Percentiles rank a stretch among this genome's conserved stretches.
These are phyloP conservation scores for Cervus canadensis DNA, from an alignment of 2,113 vertebrate species.

Conservation along the genomic window DNA sequence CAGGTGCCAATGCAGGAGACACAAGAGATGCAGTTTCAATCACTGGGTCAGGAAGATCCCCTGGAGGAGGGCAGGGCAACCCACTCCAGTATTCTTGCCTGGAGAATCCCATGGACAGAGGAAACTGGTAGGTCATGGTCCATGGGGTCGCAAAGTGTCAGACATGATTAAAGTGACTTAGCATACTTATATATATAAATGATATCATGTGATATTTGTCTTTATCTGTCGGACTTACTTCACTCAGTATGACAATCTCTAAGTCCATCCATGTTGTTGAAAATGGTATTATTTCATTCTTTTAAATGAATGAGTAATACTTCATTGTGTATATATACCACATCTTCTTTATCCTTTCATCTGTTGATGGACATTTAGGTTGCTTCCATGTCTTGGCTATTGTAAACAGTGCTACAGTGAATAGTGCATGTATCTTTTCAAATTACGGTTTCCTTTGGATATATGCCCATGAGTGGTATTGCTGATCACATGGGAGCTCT, in stretches of 20 bases:
- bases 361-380: background rate
- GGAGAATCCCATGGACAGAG: background rate
- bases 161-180: background rate
- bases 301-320: background rate
- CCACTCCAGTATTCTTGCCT: background rate
- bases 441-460: background rate
- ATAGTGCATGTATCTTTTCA: background rate
- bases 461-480: background rate
- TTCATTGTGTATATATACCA: background rate
- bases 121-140: background rate
- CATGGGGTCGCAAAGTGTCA: background rate
- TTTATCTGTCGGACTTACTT: background rate
- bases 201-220: background rate
- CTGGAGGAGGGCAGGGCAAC: background rate
- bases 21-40: background rate
- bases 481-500: background rate
- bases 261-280: background rate
- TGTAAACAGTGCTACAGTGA: background rate
- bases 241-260: background rate
- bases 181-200: background rate
- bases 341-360: background rate
- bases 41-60: background rate
- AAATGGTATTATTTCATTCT: background rate
- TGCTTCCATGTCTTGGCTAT: background rate
- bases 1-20: background rate